Conservation (phyloP, 1,140 invertebrate genomes). For the Drosophila subobscura region DNA sequence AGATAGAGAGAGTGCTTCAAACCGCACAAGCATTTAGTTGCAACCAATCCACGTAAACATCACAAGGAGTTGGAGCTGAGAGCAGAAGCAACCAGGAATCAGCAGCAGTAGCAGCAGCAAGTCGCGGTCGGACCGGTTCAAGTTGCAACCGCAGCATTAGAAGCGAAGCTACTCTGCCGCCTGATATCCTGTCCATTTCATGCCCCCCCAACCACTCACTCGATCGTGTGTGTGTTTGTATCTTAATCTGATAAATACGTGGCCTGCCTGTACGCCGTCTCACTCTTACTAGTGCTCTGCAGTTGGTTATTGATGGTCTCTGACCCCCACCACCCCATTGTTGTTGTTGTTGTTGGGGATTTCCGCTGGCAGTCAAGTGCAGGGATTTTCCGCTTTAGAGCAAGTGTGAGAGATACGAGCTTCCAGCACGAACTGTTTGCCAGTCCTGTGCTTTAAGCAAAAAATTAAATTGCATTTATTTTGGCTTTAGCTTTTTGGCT, state of each 20-base stretch:
- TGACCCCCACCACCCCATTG: constrained; percentile 5
- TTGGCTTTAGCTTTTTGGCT: constrained; percentile 21
- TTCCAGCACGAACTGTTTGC: constrained; percentile 38
- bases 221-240: constrained; percentile 74
- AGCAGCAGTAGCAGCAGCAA: neutral
- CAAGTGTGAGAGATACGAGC: constrained; percentile 45
- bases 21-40: constrained; percentile 65
- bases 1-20: constrained; percentile 13
- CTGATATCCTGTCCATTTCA: too few relatives aligned
- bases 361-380: constrained; percentile 60
- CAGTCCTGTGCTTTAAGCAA: constrained; percentile 57
- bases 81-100: neutral
- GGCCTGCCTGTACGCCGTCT: constrained; percentile 44
- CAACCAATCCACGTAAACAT: constrained; percentile 42
- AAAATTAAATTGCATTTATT: constrained; percentile 58
- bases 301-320: constrained; percentile 68
- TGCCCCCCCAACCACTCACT: neutral
- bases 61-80: neutral
- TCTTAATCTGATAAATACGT: constrained; percentile 80
- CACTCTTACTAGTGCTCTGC: constrained; percentile 58
- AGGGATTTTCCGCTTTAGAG: constrained; percentile 62
- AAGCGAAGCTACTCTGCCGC: constrained; percentile 21
- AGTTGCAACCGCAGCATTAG: constrained; percentile 57
- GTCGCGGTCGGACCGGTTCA: too few relatives aligned
- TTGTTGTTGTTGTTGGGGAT: constrained; percentile 16